These are phyloP conservation scores for Drosophila sechellia DNA, from an alignment of 1,140 invertebrate species.

Conservation along the genomic window DNA sequence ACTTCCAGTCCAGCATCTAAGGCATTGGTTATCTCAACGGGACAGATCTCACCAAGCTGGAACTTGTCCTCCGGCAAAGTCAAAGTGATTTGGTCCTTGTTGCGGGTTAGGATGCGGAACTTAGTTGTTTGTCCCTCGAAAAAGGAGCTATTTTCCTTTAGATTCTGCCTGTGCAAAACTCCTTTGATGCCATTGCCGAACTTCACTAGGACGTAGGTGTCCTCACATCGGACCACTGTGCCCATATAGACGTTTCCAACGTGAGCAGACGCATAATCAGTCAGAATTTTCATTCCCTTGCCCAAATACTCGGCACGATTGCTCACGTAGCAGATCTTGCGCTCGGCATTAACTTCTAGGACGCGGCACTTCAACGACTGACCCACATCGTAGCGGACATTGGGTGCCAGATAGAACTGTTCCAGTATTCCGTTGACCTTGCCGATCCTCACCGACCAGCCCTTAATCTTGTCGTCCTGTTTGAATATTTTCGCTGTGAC, in stretches of 20 bases:
- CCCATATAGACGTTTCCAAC: slow-evolving; percentile 86
- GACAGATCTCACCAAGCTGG: slow-evolving; percentile 74
- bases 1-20: slow-evolving; percentile 82
- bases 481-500: slow-evolving; percentile 85
- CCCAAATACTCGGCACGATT: slow-evolving; percentile 85
- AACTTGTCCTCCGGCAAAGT: slow-evolving; percentile 73
- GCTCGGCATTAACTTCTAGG: slow-evolving; percentile 79
- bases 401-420: slow-evolving; percentile 58
- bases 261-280: slow-evolving; percentile 84
- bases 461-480: slow-evolving; percentile 76
- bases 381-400: slow-evolving; percentile 54
- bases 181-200: slow-evolving; percentile 88
- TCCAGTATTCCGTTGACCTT: slow-evolving; percentile 74
- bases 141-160: slow-evolving; percentile 86
- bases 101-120: slow-evolving; percentile 64
- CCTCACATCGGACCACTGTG: slow-evolving; percentile 85
- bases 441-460: slow-evolving; percentile 68
- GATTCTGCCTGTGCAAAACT: slow-evolving; percentile 85
- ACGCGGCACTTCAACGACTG: slow-evolving; percentile 84
- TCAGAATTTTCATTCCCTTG: slow-evolving; percentile 85
- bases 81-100: slow-evolving; percentile 58
- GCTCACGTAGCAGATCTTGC: slow-evolving; percentile 85
- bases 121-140: slow-evolving; percentile 86
- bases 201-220: slow-evolving; percentile 85
- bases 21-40: slow-evolving; percentile 67